These are phyloP conservation scores for Chaetodon trifasciatus DNA, from an alignment of 2,797 vertebrate species.

Conservation along the genomic window DNA sequence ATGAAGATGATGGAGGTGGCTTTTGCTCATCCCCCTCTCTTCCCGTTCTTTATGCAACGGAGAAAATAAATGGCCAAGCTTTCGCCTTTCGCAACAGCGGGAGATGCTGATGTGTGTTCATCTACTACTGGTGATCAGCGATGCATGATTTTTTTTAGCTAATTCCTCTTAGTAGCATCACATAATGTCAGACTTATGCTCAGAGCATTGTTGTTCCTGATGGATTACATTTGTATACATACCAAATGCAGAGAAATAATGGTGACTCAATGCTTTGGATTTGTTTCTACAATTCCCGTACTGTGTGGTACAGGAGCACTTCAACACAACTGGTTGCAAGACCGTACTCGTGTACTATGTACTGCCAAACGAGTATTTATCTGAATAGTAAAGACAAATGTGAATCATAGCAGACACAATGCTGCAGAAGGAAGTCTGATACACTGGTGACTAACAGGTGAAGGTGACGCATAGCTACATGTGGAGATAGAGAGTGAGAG, in stretches of 20 bases:
- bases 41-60: conserved; percentile 37
- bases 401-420: conserved; percentile 44
- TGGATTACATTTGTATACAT: background rate
- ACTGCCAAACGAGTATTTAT: conserved; percentile 29
- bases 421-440: conserved; percentile 37
- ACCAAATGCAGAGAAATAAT: conserved; percentile 9
- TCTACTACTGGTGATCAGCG: background rate
- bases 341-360: background rate
- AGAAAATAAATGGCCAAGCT: conserved; percentile 40
- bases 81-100: conserved; percentile 4
- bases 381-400: conserved; percentile 33
- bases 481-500: conserved; percentile 17
- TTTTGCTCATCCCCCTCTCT: conserved; percentile 29
- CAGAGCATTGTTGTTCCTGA: background rate
- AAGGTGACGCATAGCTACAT: conserved; percentile 37
- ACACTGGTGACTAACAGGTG: conserved; percentile 52
- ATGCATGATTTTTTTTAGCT: background rate
- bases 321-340: conserved; percentile 6
- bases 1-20: conserved; percentile 64
- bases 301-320: background rate
- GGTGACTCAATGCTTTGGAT: background rate
- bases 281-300: background rate
- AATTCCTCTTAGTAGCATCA: background rate
- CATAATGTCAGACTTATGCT: background rate
- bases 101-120: background rate